Conservation (phyloP, 2,113 vertebrate genomes). For the Alaudala cheleensis region DNA sequence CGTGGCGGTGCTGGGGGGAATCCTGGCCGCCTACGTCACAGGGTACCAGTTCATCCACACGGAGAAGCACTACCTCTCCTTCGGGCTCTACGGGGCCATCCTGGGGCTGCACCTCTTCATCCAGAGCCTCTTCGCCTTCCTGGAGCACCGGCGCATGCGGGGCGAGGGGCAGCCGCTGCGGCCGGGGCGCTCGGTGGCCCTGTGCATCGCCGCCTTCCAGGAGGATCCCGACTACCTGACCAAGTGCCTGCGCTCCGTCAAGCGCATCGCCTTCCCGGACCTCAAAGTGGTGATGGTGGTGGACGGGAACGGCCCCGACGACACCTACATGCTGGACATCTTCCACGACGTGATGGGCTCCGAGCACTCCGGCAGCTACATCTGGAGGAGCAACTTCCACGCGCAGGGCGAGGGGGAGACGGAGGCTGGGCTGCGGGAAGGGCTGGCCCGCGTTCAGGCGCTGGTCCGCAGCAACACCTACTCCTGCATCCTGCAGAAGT, state of each 20-base stretch:
- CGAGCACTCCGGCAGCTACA: constrained; percentile 80
- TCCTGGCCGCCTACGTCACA: constrained; percentile 93
- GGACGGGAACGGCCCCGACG: constrained; percentile 91
- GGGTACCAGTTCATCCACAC: constrained; percentile 99
- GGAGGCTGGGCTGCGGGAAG: constrained; percentile 63
- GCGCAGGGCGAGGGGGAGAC: constrained; percentile 75
- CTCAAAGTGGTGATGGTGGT: constrained; percentile 97
- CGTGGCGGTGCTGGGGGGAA: constrained; percentile 90
- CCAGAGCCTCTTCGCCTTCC: constrained; percentile 95
- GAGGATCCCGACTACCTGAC: constrained; percentile 95
- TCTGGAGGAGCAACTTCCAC: constrained; percentile 96
- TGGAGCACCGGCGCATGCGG: constrained; percentile 94
- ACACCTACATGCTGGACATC: constrained; percentile 97
- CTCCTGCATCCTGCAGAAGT: constrained; percentile 95
- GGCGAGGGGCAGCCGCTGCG: constrained; percentile 71
- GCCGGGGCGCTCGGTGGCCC: constrained; percentile 82
- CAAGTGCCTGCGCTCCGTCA: constrained; percentile 90
- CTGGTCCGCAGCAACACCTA: constrained; percentile 84
- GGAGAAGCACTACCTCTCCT: constrained; percentile 97
- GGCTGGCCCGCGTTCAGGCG: constrained; percentile 72
- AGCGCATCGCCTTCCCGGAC: constrained; percentile 88
- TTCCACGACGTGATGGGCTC: constrained; percentile 93
- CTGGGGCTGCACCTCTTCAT: constrained; percentile 92
- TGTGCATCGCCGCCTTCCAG: constrained; percentile 96
- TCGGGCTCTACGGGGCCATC: constrained; percentile 95